Evolutionary conservation across 2,797 vertebrate genomes (phyloP), one percentile per base, ranked within the genome.

Genomic region (Peromyscus nudipes): DNA sequence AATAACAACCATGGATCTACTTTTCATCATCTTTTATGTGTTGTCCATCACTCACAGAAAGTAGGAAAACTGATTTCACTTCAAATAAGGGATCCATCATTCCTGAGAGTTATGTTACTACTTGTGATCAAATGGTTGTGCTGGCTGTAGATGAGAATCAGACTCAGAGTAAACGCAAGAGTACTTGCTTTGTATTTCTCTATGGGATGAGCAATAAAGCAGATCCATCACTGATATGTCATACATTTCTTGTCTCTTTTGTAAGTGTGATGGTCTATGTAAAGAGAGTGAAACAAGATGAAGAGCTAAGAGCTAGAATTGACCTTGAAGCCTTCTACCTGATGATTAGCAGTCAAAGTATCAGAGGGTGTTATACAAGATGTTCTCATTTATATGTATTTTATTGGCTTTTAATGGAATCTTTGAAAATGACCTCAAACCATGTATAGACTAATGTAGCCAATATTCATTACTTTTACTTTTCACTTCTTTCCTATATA

Each of bases 41-140:
- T 21, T 98, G 85, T 85, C 96, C 96, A 83, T 95, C 93, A 93
- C 96, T 95, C 95, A 92, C 14, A 86, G 76, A 97, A 43, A 86
- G 0, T 62, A 80, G 91, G 86, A 96, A 98, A 97, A 97, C 57
- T 97, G 90, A 93, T 94, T 96, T 97, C 89, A 94, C 85, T 98
- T 97, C 96, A 98, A 95, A 95, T 97, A 94, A 97, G 93, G 95
- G 57, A 89, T 67, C 16, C 0, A 46, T 40, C 80, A 86, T 69
- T 21, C 57, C 1, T 83, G 14, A 79, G n/a, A 46, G 29, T 67
- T 82, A 52, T 23, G 57, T 2, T 46, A 1, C 6, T 90, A 21
- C 34, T 69, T 60, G 46, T 34, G 4, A 9, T 57, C 52, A 93
- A 60, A 1, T 46, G 4, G 0, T 29, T 49, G 14, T 76, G 9